Base-by-base conservation (phyloP, 2,113 vertebrate genomes). In the Sardina pilchardus region DNA sequence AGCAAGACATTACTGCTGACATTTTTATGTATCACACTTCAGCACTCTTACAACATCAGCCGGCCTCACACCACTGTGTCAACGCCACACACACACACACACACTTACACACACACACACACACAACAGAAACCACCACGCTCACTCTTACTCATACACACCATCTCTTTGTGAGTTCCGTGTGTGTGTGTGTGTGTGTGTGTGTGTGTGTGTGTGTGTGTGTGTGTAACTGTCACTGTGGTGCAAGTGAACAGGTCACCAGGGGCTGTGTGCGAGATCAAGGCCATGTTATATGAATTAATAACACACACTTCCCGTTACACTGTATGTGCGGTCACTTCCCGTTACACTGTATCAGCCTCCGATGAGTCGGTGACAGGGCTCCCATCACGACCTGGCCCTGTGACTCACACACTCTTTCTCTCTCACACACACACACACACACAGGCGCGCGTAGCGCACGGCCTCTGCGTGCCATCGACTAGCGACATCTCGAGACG, bases 241-340 rank as follows among this genome's bases (percentile, higher is more conserved):
- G 24, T 67, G 63, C n/a, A 10, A 43, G 34, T 43, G 39, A 9
- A n/a, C 81, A 53, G 50, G 12, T 53, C 50, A 17, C 16, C 50
- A 53, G 50, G 50, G 17, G 21, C 21, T 67, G 43, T 82, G 85
- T 82, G 85, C 82, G 88, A 71, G 86, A 84, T 85, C 56, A 42
- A 82, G 81, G 6, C 42, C 47, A 81, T 81, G 82, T 86, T 34
- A 87, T 34, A 87, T 81, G 56, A 81, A 82, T 26, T 86, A 78
- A 45, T 78, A 47, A 85, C 45, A 84, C 30, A 43, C 45, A 43
- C 45, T 84, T 82, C 45, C 83, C 45, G 82, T 26, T 63, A 53
- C 56, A n/a, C 56, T 5, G 24, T 26, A 82, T 75, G n/a, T 81
- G 83, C 26, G 26, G 43, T 21, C 43, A 43, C 34, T 48, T 82